Percentiles rank a stretch among this genome's conserved stretches.
Evolutionary conservation across 1,140 invertebrate genomes (phyloP).

Genomic region (Cydia pomonella): DNA sequence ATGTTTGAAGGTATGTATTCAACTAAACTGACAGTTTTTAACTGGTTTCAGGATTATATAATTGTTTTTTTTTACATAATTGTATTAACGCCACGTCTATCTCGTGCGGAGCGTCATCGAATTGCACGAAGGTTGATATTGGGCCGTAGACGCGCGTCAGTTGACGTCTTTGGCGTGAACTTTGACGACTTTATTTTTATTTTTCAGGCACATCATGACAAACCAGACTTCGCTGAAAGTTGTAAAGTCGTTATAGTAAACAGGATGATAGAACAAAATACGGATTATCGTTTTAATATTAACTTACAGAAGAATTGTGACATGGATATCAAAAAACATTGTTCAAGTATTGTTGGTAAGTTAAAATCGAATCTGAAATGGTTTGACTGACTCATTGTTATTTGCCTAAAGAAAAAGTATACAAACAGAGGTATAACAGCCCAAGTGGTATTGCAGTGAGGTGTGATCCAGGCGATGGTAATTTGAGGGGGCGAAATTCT

Average conservation of each 20-base stretch:
- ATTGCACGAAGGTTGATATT: no score
- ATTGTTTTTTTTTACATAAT: slow-evolving; percentile 11
- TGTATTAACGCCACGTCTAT: neutral
- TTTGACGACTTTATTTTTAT: slow-evolving; percentile 23
- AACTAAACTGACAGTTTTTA: neutral
- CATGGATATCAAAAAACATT: slow-evolving; percentile 88
- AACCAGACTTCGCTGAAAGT: slow-evolving; percentile 90
- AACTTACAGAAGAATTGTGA: slow-evolving; percentile 89
- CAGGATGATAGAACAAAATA: slow-evolving; percentile 95
- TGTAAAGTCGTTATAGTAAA: slow-evolving; percentile 93
- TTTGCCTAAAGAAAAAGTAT: no score
- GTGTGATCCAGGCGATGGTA: no score
- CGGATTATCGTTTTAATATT: slow-evolving; percentile 96
- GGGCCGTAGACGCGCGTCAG: no score
- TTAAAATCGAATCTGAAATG: slow-evolving; percentile 30
- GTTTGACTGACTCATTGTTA: no score
- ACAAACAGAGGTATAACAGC: no score
- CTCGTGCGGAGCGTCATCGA: no score
- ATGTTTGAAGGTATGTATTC: slow-evolving; percentile 83
- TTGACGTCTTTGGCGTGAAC: no score
- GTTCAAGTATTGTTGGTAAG: slow-evolving; percentile 85
- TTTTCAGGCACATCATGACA: slow-evolving; percentile 88
- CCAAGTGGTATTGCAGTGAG: no score
- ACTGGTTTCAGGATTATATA: neutral
- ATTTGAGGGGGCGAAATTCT: no score